Percentiles rank a stretch among this genome's conserved stretches.
Evolutionary conservation across 2,113 vertebrate genomes (phyloP).

Genomic region (Pteronura brasiliensis): DNA sequence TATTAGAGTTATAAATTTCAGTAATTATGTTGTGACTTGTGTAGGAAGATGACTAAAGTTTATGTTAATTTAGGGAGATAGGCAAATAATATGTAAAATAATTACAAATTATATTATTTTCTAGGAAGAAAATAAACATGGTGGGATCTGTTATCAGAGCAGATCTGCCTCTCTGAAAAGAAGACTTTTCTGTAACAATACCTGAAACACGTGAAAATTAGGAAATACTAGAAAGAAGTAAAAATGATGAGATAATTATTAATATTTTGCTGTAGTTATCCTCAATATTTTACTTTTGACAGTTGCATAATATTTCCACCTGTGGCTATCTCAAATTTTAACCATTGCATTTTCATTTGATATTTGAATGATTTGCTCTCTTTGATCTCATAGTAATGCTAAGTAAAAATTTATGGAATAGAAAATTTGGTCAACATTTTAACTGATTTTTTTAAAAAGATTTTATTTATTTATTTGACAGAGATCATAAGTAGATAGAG

Average conservation of each 20-base stretch:
- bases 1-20: conserved; percentile 7
- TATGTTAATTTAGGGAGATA: neutral
- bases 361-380: neutral
- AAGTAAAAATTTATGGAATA: neutral
- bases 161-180: neutral
- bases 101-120: neutral
- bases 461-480: too few relatives aligned
- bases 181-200: neutral
- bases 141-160: neutral
- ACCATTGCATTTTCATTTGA: neutral
- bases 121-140: neutral
- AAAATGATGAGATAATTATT: neutral
- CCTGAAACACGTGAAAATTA: neutral
- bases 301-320: neutral
- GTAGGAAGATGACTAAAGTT: neutral
- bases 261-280: neutral
- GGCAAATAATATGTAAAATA: neutral
- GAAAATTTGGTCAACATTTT: neutral
- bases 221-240: neutral
- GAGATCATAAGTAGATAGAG: too few relatives aligned
- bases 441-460: too few relatives aligned
- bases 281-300: neutral
- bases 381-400: neutral
- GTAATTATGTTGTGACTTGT: neutral
- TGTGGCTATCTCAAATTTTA: neutral